Conservation (phyloP, 2,113 vertebrate genomes). For the Antigone vipio region DNA sequence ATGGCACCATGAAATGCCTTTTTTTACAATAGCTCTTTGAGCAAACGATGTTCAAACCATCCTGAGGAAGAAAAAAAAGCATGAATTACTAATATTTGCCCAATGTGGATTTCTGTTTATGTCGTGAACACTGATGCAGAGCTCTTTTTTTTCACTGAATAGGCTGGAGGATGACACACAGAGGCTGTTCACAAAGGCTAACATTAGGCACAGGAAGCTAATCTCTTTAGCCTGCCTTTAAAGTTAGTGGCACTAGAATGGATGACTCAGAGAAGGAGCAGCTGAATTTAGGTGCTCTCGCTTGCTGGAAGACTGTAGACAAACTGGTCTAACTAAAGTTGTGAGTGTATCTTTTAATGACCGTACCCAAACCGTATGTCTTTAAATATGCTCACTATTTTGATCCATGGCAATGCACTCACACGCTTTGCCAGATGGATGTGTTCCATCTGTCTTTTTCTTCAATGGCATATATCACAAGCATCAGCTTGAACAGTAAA, state of each 20-base stretch:
- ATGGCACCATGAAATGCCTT: not conserved
- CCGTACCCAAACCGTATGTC: not conserved
- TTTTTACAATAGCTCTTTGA: not conserved
- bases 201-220: not conserved
- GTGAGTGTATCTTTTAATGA: not conserved
- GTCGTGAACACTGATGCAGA: not conserved
- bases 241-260: not conserved
- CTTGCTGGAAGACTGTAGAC: not conserved
- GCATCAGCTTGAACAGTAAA: not conserved
- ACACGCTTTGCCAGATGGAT: not conserved
- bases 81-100: not conserved
- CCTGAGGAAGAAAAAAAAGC: not conserved
- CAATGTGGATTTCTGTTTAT: not conserved
- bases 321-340: not conserved
- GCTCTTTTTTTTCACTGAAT: not conserved
- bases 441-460: not conserved
- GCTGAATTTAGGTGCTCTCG: not conserved
- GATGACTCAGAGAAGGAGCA: not conserved
- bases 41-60: not conserved
- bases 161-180: not conserved
- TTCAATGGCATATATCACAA: not conserved
- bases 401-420: not conserved
- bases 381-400: constrained; percentile 32
- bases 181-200: not conserved
- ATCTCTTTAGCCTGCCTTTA: not conserved